These are phyloP conservation scores for Chaenocephalus aceratus DNA, from an alignment of 2,113 vertebrate species.

Conservation along the genomic window DNA sequence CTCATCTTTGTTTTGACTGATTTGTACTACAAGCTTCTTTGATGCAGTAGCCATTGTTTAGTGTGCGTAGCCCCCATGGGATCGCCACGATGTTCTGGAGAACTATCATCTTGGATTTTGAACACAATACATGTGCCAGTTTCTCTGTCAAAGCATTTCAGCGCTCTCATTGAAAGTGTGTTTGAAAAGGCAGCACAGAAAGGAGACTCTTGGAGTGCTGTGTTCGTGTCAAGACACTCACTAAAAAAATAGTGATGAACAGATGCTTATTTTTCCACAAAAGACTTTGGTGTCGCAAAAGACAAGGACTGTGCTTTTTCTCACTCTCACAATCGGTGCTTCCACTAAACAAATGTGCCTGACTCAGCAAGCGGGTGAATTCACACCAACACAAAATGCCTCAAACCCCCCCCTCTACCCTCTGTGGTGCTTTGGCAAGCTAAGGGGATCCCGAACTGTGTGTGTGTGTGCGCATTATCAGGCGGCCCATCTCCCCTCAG, in stretches of 20 bases:
- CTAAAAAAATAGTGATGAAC: constrained; percentile 26
- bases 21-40: constrained; percentile 44
- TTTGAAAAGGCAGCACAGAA: constrained; percentile 40
- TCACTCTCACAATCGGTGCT: constrained; percentile 35
- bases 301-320: constrained; percentile 45
- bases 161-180: constrained; percentile 29
- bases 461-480: constrained; percentile 71
- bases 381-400: constrained; percentile 64
- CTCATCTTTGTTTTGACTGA: constrained; percentile 48
- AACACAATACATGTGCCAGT: constrained; percentile 50
- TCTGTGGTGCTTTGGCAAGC: constrained; percentile 39
- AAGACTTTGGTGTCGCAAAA: constrained; percentile 66
- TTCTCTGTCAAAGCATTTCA: constrained; percentile 45
- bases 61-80: constrained; percentile 24
- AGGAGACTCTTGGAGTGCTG: constrained; percentile 12
- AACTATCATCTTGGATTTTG: constrained; percentile 25
- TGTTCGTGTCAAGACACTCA: constrained; percentile 48
- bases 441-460: constrained; percentile 39
- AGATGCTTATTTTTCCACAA: constrained; percentile 36
- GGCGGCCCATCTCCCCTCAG: constrained; percentile 71
- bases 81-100: constrained; percentile 16
- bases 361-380: constrained; percentile 64
- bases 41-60: constrained; percentile 31
- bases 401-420: constrained; percentile 37
- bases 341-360: constrained; percentile 45